Percentiles rank a stretch among this genome's conserved stretches.
Evolutionary conservation across 2,888 invertebrate species (phyloP).

Genomic region (Agelastica alni): DNA sequence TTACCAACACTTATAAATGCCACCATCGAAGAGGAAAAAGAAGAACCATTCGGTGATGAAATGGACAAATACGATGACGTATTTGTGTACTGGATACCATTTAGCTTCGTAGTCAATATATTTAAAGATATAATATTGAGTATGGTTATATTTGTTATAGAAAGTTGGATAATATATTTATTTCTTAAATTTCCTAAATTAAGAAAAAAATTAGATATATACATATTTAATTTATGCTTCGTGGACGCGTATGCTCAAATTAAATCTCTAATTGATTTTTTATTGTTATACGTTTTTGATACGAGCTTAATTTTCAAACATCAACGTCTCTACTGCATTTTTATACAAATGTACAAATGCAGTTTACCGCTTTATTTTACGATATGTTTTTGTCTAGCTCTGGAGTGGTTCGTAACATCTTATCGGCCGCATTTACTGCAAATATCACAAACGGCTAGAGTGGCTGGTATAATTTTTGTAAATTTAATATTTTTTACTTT

Average conservation of each 20-base stretch:
- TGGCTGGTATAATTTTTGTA: background rate
- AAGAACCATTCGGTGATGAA: background rate
- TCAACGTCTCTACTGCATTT: background rate
- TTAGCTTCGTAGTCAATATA: constrained; percentile 6
- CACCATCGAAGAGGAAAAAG: background rate
- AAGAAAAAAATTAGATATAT: constrained; percentile 1
- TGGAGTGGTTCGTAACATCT: constrained; percentile 12
- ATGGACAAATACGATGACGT: background rate
- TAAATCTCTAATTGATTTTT: constrained; percentile 7
- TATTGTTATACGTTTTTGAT: background rate
- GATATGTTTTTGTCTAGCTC: constrained; percentile 2
- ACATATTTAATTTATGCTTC: constrained; percentile 8
- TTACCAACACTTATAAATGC: background rate
- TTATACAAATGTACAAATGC: constrained; percentile 10
- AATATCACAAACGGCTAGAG: background rate
- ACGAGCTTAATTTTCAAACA: too few relatives aligned
- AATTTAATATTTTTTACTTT: background rate
- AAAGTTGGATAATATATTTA: background rate
- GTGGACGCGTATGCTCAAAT: constrained; percentile 4
- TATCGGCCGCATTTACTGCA: constrained; percentile 6
- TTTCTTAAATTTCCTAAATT: constrained; percentile 9
- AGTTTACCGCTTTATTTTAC: constrained; percentile 4
- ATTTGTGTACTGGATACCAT: background rate
- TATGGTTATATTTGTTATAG: background rate
- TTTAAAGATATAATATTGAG: constrained; percentile 14